Evolutionary conservation across 2,113 vertebrate genomes (phyloP), one percentile per base, ranked within the genome.

Genomic region (Heptranchias perlo): DNA sequence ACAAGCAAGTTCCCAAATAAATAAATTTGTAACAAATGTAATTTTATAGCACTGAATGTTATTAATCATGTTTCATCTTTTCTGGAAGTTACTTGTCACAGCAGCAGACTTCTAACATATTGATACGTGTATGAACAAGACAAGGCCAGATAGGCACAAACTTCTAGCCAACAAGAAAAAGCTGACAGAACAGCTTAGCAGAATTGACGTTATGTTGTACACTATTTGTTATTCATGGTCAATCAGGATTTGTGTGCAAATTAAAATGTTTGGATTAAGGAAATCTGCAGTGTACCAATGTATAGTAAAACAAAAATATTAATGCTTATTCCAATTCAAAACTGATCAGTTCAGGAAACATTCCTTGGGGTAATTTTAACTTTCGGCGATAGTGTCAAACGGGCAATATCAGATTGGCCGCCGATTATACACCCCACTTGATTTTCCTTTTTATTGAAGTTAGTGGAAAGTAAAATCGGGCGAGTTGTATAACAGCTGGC

Each of bases 71-170:
- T 96, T 96, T 39, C 61, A 87, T 86, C 61, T 65, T 54, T 86
- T 87, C 52, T 58, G 54, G 52, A 86, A 58, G 76, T 87, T 62
- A 96, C 96, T 65, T 86, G 82, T 76, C 91, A 54, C 44, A 73
- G 39, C 25, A 54, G 62, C 61, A 96, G 47, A 73, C 16, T 47
- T n/a, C 78, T 64, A 95, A 95, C 52, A 65, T 47, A 89, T 69
- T 94, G 95, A 52, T 44, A 82, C 58, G 28, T 96, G 78, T 95
- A 92, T 54, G 84, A 92, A 96, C 49, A 94, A 28, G 96, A 69
- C 47, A 25, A 62, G 13, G 49, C 54, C 64, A 65, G 47, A 61
- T 67, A 0, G 28, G 69, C 39, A 58, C 62, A 94, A 96, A 89
- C 10, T 31, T 47, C 31, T 61, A 64, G 49, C 58, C 78, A 44